phyloP scores from a whole-genome alignment of 2,797 vertebrate species.

The Lutjanus campechanus region DNA sequence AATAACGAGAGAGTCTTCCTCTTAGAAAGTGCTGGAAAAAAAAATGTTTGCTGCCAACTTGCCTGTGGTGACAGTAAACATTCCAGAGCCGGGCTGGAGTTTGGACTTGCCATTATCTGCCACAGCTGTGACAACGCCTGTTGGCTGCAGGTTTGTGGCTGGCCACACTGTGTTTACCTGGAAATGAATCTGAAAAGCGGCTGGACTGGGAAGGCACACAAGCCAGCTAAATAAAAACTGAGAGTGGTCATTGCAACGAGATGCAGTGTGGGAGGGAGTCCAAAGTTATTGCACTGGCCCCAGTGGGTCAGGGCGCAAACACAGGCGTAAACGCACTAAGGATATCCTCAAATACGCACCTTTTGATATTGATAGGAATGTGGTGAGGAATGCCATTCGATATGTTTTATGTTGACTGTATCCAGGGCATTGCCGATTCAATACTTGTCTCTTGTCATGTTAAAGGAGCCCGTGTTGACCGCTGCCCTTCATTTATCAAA shows the following conservation, averaged over 20 bases:
- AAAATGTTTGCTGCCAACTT: slow-evolving; percentile 89
- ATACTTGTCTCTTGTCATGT: slow-evolving; percentile 87
- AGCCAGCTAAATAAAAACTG: slow-evolving; percentile 84
- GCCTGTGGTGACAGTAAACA: slow-evolving; percentile 95
- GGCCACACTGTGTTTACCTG: slow-evolving; percentile 92
- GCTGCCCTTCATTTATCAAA: slow-evolving; percentile 82
- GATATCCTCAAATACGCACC: slow-evolving; percentile 86
- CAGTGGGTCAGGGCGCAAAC: slow-evolving; percentile 86
- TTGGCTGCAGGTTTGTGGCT: slow-evolving; percentile 89
- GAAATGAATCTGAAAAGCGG: slow-evolving; percentile 93
- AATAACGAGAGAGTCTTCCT: slow-evolving; percentile 83
- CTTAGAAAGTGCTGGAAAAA: slow-evolving; percentile 80
- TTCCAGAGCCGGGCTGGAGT: slow-evolving; percentile 88
- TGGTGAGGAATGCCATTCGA: slow-evolving; percentile 73
- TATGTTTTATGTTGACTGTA: slow-evolving; percentile 79
- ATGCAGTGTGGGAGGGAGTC: slow-evolving; percentile 83
- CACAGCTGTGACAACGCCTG: slow-evolving; percentile 91
- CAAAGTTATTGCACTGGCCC: slow-evolving; percentile 82
- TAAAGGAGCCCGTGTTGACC: slow-evolving; percentile 83
- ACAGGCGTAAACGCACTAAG: slow-evolving; percentile 83
- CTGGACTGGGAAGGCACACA: slow-evolving; percentile 89
- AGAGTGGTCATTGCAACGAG: slow-evolving; percentile 80
- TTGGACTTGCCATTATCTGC: slow-evolving; percentile 87
- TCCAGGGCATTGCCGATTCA: slow-evolving; percentile 77
- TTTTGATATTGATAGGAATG: slow-evolving; percentile 84